Evolutionary conservation across 1,140 invertebrate genomes (phyloP), one percentile per base, ranked within the genome.

Genomic region (Limonius californicus): DNA sequence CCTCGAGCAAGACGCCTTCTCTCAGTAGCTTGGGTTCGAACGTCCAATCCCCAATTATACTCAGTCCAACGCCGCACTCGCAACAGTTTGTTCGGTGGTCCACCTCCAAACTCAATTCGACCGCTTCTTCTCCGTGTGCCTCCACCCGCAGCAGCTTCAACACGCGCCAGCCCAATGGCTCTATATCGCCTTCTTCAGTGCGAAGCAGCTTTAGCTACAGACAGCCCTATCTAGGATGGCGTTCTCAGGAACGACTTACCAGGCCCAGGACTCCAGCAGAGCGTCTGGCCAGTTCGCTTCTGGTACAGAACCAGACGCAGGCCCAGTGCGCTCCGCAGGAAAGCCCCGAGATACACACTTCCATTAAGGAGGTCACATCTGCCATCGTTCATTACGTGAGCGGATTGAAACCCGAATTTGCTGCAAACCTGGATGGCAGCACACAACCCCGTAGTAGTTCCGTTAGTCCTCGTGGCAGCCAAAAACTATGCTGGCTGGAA

Each of bases 341-440:
- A 16, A 85, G 85, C 57, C 85, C 87, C 63, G 91, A 92, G 76
- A 92, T 95, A 68, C 89, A 92, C 69, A 87, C 89, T 63, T 93
- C 90, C 58, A 94, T 95, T 75, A 93, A 92, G 76, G 91, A 93
- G 79, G 91, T 95, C 27, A 94, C 92, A 30, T 93, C 91, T 65
- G 92, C 92, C n/a, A 94, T 95, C 67, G 91, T 93, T 43, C 90
- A 94, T 76, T 94, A 93, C 80, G 91, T 94, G 35, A 90, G 89
- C 67, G 89, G 89, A 42, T 82, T 87, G 63, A 86, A 87, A 73
- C 81, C 81, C 45, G 70, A 69, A 50, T 80, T 77, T 63, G 81
- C 76, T 66, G 18, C 43, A 21, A 60, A 64, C 19, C 15, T 45
- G n/a, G 67, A 65, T 45, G 43, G 56, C 18, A 69, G 62, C 42